Evolutionary conservation across 2,797 vertebrate genomes (phyloP).

Genomic region (Lepus oiostolus): DNA sequence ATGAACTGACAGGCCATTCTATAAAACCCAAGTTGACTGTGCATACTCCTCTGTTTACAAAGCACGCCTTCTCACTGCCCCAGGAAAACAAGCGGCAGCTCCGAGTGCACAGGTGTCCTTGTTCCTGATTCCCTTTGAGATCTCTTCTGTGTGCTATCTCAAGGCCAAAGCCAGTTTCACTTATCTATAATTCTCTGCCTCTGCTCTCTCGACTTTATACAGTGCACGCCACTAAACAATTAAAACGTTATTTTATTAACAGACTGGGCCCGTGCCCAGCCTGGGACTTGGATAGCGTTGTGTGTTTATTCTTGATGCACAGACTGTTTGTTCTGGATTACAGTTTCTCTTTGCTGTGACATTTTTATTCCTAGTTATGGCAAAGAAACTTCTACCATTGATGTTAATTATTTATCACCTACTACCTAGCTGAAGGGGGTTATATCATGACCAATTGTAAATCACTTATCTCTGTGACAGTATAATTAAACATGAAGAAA

Average conservation of each 20-base stretch:
- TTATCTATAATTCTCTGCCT: neutral
- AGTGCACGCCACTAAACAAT: neutral
- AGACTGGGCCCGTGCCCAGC: neutral
- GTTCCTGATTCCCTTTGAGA: neutral
- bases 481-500: conserved; percentile 38
- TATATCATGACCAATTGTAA: conserved; percentile 49
- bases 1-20: neutral
- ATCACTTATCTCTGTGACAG: conserved; percentile 26
- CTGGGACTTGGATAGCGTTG: neutral
- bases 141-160: neutral
- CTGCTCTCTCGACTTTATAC: neutral
- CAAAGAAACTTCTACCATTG: conserved; percentile 21
- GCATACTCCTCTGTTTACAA: neutral
- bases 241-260: conserved; percentile 25
- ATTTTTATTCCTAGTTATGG: conserved; percentile 16
- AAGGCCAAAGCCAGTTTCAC: neutral
- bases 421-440: conserved; percentile 62
- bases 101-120: neutral
- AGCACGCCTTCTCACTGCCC: neutral
- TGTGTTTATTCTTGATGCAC: neutral
- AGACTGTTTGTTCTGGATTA: neutral
- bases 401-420: conserved; percentile 49
- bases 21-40: neutral
- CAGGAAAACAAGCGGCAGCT: neutral
- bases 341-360: neutral